Percentiles rank a stretch among this genome's conserved stretches.
Conservation (phyloP, 2,888 invertebrate species). For the Coelinius sp. region DNA sequence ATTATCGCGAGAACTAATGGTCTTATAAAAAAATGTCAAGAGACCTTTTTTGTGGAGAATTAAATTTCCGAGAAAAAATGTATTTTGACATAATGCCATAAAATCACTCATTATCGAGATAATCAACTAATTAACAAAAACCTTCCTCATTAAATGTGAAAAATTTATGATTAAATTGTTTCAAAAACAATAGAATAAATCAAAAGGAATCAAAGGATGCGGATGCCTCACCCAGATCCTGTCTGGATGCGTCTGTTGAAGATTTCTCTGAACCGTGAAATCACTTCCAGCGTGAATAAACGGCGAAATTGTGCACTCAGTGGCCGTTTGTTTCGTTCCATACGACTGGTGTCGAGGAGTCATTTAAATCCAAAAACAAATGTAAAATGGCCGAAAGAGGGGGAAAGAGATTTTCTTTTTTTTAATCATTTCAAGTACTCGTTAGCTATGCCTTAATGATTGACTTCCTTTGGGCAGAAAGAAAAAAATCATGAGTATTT, state of each 20-base stretch:
- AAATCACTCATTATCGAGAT: too few relatives aligned
- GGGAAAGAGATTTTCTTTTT: neutral
- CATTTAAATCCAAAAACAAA: conserved; percentile 19
- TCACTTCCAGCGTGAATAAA: conserved; percentile 65
- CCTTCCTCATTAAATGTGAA: neutral
- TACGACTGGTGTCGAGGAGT: conserved; percentile 43
- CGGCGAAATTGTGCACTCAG: conserved; percentile 49
- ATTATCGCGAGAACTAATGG: too few relatives aligned
- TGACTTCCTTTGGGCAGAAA: neutral
- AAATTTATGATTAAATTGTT: neutral
- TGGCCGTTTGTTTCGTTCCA: conserved; percentile 56
- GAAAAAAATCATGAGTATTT: neutral
- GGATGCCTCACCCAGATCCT: conserved; percentile 69
- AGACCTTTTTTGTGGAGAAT: too few relatives aligned
- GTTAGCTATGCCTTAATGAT: neutral
- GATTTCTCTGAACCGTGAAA: conserved; percentile 65
- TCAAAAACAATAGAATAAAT: neutral
- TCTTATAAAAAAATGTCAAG: too few relatives aligned
- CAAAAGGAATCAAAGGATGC: conserved; percentile 19
- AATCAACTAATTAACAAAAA: too few relatives aligned
- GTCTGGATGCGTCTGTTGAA: conserved; percentile 56
- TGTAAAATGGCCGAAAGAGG: neutral
- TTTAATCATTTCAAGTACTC: neutral
- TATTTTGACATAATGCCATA: too few relatives aligned
- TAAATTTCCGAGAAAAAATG: too few relatives aligned